phyloP scores from a whole-genome alignment of 1,140 invertebrate species.

The Paraescarpia echinospica region DNA sequence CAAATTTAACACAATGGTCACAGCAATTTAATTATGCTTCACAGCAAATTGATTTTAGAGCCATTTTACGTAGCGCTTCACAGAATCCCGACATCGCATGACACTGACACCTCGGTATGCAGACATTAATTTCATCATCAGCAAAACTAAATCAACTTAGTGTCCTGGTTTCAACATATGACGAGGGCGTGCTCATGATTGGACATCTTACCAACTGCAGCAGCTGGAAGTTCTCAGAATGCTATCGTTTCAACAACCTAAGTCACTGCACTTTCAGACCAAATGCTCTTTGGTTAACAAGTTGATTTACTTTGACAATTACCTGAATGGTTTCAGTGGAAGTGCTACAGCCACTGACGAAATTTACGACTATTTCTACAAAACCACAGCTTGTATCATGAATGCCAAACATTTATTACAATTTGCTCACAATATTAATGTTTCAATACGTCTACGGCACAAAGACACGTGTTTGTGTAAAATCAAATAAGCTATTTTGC shows the following conservation, averaged over 20 bases:
- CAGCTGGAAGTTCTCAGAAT: neutral
- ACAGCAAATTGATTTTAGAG: neutral
- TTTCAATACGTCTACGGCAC: neutral
- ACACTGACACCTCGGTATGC: neutral
- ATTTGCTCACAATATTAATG: neutral
- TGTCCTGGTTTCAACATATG: neutral
- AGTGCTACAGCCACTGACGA: neutral
- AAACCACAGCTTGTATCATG: neutral
- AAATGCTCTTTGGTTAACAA: neutral
- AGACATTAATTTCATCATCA: constrained; percentile 1
- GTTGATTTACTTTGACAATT: neutral
- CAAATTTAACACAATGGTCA: constrained; percentile 1
- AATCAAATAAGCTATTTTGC: neutral
- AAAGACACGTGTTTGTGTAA: neutral
- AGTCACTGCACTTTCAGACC: neutral
- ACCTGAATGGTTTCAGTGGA: neutral
- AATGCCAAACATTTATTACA: neutral
- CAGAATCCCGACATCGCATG: neutral
- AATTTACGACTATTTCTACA: neutral
- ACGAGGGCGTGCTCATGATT: neutral
- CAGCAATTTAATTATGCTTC: neutral
- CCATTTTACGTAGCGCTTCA: neutral
- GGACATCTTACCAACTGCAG: neutral
- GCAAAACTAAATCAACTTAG: constrained; percentile 1
- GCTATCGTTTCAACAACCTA: neutral